A percentile compares a stretch with the other conserved stretches of the same genome.
Evolutionary conservation across 2,113 vertebrate species (phyloP).

Genomic region (Tachycineta bicolor): DNA sequence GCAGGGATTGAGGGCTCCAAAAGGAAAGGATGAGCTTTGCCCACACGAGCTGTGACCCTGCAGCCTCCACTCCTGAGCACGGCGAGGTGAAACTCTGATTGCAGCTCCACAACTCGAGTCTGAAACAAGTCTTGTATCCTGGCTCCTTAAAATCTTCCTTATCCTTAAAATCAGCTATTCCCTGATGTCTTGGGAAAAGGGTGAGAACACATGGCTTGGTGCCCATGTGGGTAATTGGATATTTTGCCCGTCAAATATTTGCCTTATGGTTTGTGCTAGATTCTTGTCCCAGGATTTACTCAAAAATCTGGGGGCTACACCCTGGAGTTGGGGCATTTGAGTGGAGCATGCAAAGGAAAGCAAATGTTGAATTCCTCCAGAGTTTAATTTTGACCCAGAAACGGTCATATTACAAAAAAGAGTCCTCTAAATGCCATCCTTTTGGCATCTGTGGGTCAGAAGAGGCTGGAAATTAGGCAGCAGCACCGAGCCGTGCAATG

Average conservation of each 20-base stretch:
- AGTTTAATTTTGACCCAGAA: background rate
- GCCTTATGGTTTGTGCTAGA: background rate
- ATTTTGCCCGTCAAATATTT: background rate
- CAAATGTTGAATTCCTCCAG: background rate
- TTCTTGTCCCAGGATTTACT: rapidly evolving
- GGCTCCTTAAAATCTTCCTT: too few species aligned
- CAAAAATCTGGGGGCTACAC: background rate
- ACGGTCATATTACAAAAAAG: background rate
- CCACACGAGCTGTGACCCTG: background rate
- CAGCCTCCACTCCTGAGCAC: background rate
- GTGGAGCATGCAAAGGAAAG: background rate
- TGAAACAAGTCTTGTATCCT: background rate
- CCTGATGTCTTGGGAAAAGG: background rate
- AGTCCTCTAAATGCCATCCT: background rate
- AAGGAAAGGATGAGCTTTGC: background rate
- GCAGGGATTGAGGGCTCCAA: background rate
- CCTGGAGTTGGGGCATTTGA: background rate
- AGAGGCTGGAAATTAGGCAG: background rate
- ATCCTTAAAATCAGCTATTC: too few species aligned
- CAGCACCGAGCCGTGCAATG: rapidly evolving
- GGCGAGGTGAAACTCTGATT: background rate
- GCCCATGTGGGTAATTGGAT: background rate
- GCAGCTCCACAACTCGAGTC: rapidly evolving
- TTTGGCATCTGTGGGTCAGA: background rate
- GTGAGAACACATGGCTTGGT: background rate